A percentile compares a stretch with the other conserved stretches of the same genome.
These are phyloP conservation scores for Podargus strigoides DNA, from an alignment of 2,797 vertebrate species.

Conservation along the genomic window DNA sequence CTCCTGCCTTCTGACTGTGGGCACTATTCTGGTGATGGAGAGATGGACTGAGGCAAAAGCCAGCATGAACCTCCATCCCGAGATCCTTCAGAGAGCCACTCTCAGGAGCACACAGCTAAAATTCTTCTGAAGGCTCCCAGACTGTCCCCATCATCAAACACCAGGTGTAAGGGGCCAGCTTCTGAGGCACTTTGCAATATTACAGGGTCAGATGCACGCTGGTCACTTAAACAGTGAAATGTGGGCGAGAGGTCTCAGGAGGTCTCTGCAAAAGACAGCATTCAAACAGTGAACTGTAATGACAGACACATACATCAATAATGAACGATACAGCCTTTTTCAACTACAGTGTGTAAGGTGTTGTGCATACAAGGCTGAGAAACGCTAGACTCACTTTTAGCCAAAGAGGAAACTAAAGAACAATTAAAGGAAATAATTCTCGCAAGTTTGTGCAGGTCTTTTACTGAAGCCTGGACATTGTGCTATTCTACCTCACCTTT, in stretches of 20 bases:
- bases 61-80: background rate
- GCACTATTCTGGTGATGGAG: background rate
- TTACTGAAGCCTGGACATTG: background rate
- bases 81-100: background rate
- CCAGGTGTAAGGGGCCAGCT: background rate
- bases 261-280: background rate
- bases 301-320: background rate
- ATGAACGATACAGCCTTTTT: accelerated
- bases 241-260: background rate
- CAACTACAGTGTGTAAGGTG: background rate
- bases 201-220: background rate
- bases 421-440: background rate
- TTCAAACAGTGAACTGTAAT: background rate
- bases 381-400: background rate
- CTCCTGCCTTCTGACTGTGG: background rate
- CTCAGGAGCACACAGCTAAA: background rate
- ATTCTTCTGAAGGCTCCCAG: background rate
- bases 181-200: background rate
- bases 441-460: background rate
- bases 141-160: background rate
- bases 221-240: background rate
- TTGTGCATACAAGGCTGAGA: background rate
- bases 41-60: background rate
- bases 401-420: background rate
- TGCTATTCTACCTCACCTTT: background rate